Evolutionary conservation across 30 jellyfish, hydroid and myxozoan genomes (phyloP), one percentile per base, ranked within the genome.

Genomic region (Pseudorhiza aurosa): DNA sequence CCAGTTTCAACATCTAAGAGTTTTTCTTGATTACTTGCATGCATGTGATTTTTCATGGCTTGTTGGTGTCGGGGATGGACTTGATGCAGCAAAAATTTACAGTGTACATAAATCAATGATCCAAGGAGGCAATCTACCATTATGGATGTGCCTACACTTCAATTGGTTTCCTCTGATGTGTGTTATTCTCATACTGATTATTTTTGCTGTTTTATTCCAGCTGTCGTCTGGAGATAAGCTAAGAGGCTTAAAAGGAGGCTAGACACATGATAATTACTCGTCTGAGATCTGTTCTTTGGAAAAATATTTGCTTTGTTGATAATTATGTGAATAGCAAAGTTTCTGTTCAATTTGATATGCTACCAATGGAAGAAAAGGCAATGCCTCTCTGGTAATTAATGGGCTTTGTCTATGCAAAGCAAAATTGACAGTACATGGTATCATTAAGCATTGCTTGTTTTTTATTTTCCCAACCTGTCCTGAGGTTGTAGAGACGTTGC

Each of bases 41-140:
- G 70, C 50, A 28, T 91, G 98, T 58, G 96, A 75, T 24, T 73
- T 60, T 26, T 37, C 80, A 2, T 56, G 71, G 79, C 59, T 84
- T 15, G 85, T 91, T 47, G 93, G 95, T 8, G 47, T 77, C n/a
- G 96, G 98, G 2, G 98, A 91, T 56, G 77, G 98, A 21, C 56
- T 91, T 25, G 60, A 40, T 45, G 79, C 88, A 24, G 25, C 62
- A 10, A 82, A 77, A 39, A 77, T 91, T 1, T 31, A 43, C 45
- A 46, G 79, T n/a, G 77, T 91, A 6, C 95, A 85, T 40, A 59
- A 62, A 22, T 47, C 86, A 29, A 89, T 89, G 81, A 62, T 26
- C 11, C 17, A 19, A 4, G 78, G 65, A 67, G 90, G 55, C 15
- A 26, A 28, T 2, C 12, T 58, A 28, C 89, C 89, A 15, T 4